Conservation (phyloP, 1,140 invertebrate species). For the Pomacea maculata region DNA sequence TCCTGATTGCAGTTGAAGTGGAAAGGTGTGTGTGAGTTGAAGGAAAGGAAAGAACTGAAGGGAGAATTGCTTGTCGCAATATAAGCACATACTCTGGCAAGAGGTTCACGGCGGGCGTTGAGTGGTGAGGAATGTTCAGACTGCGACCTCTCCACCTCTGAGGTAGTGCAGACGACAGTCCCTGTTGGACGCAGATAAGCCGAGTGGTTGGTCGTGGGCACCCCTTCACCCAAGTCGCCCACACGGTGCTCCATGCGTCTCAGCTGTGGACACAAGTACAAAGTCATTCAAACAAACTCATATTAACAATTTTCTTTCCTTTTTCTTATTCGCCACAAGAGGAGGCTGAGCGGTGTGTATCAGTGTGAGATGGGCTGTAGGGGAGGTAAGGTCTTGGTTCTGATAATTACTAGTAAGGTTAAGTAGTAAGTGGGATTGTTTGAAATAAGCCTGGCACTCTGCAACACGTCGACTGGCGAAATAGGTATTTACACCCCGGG, state of each 20-base stretch:
- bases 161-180: neutral
- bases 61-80: too few species aligned
- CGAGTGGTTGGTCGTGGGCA: neutral
- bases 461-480: too few species aligned
- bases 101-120: neutral
- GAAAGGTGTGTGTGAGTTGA: too few species aligned
- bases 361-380: neutral
- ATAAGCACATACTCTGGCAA: constrained; percentile 1
- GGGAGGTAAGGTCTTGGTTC: neutral
- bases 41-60: too few species aligned
- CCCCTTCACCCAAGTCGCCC: neutral
- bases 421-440: too few species aligned
- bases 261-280: constrained; percentile 4
- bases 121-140: neutral
- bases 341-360: neutral
- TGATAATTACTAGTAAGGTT: too few species aligned
- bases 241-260: constrained; percentile 11
- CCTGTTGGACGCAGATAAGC: neutral
- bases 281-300: neutral
- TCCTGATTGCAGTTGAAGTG: too few species aligned
- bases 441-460: too few species aligned
- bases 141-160: neutral
- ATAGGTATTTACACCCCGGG: too few species aligned
- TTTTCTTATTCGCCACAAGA: neutral
- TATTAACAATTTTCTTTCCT: neutral